Evolutionary conservation across 2,797 vertebrate species (phyloP), one percentile per base, ranked within the genome.

Genomic region (Phalanger gymnotis): DNA sequence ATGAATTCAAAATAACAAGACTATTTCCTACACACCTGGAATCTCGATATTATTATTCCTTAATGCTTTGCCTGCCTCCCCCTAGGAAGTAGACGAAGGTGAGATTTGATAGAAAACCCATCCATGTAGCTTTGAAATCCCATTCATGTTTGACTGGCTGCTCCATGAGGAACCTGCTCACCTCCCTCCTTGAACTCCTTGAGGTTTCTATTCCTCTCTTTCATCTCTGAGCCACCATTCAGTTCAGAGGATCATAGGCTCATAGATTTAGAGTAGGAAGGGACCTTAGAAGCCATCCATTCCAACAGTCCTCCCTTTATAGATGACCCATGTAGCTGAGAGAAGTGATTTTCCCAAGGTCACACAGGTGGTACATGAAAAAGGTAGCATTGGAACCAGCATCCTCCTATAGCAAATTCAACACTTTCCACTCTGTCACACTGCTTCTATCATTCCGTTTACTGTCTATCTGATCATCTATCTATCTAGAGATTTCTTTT

Each of bases 1-100:
- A 53, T 98, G 98, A 97, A 98, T 98, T 96, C 89, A 94, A 95
- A 97, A 92, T 94, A 98, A 98, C 28, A 81, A 98, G 96, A 91
- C 90, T 73, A 97, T 97, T 97, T 97, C 96, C 97, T 95, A 96
- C 96, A 96, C 95, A 98, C 96, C 96, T 98, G 98, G 95, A 98
- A 95, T 92, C 97, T 97, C 55, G 97, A 87, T 98, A 96, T 94
- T 81, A 91, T 87, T 97, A 93, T 96, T 94, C 87, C 94, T 96
- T 97, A 96, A 94, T 96, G 98, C 91, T 96, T 92, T 96, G 96
- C 92, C 89, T 91, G n/a, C 90, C 95, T 96, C 92, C 34, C 93
- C 94, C 96, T 34, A 94, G 96, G 81, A 94, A 95, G 91, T 93
- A 94, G 52, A 10, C 90, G 90, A 92, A 56, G n/a, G 13, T 87